Conservation (phyloP, 2,888 invertebrate species). For the Elysia crispata region DNA sequence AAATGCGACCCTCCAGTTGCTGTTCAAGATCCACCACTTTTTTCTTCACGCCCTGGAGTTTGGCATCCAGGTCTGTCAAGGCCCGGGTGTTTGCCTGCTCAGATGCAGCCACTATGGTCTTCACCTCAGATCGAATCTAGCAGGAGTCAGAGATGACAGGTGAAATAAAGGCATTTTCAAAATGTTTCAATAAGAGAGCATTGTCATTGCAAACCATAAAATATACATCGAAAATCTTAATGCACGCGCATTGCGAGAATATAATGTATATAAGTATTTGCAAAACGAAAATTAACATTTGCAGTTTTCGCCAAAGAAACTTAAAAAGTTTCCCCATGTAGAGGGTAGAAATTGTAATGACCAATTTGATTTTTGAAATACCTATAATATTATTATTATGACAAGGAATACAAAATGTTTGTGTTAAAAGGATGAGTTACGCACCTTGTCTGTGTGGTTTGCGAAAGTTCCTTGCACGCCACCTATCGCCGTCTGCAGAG, state of each 20-base stretch:
- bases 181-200: too few species aligned
- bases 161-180: too few species aligned
- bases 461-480: conserved; percentile 66
- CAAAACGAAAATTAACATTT: too few species aligned
- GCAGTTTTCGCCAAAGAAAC: too few species aligned
- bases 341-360: too few species aligned
- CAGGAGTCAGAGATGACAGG: background rate
- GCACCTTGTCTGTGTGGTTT: conserved; percentile 68
- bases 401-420: too few species aligned
- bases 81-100: conserved; percentile 66
- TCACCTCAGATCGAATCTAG: conserved; percentile 69
- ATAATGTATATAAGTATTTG: too few species aligned
- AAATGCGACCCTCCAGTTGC: conserved; percentile 47
- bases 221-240: background rate
- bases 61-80: conserved; percentile 71
- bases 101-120: conserved; percentile 63
- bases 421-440: too few species aligned
- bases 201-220: background rate
- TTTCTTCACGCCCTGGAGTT: conserved; percentile 64
- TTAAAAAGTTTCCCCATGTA: too few species aligned
- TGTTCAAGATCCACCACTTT: conserved; percentile 57
- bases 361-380: too few species aligned
- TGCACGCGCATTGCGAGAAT: too few species aligned
- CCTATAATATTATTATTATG: too few species aligned
- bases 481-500: conserved; percentile 75